Evolutionary conservation across 92 coral and sea anemone species (phyloP), one percentile per base, ranked within the genome.

Genomic region (Micromussa lordhowensis): DNA sequence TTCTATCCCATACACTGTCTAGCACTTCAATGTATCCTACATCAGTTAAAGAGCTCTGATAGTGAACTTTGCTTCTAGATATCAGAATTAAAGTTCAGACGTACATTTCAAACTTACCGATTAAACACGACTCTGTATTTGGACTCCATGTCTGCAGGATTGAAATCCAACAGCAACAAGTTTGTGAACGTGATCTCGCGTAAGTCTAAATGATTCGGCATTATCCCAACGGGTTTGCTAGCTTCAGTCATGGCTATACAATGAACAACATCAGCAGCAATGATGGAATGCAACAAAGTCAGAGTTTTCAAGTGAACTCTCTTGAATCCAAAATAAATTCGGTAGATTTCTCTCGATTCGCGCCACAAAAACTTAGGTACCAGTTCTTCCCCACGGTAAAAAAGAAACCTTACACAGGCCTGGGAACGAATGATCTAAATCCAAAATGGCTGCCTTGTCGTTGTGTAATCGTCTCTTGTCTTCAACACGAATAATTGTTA

Each of bases 51-150:
- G 7, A 44, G 5, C 68, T 15, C 21, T 35, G 19, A 66, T 66
- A 29, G 53, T 12, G 44, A 22, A 3, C 30, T 26, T 77, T 51
- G 24, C 30, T 32, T 57, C 9, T 24, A 14, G 72, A 31, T 4
- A 40, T 24, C 22, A 17, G 64, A 19, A 58, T 58, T 19, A 58
- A 58, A 3, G 8, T 58, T 17, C 21, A 58, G 64, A 8, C 24
- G 29, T 16, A 12, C 40, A 15, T 21, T 34, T 86, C 40, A 24
- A 63, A n/a, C 91, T 77, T 82, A 98, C 99, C 99, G 96, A 90
- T 94, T 98, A 87, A 98, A 96, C 59, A 96, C 98, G 28, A 96
- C 96, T 88, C 96, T 88, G 87, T 94, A 94, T 72, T 96, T 98
- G 35, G 98, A 91, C 90, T 96, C 98, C 92, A 94, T 93, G n/a